Conservation (phyloP, 2,113 vertebrate genomes). For the Pipa parva region DNA sequence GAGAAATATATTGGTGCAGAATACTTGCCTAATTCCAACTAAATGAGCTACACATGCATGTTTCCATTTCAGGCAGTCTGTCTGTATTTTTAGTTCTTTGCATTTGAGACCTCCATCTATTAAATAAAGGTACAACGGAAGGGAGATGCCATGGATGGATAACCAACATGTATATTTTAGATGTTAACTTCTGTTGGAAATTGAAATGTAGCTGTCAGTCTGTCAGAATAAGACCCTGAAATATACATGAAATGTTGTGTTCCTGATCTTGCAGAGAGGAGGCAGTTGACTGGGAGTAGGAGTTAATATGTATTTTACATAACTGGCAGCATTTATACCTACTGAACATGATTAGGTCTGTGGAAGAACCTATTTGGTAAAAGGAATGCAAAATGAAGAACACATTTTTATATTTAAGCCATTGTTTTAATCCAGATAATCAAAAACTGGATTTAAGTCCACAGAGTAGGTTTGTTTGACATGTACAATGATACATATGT, state of each 20-base stretch:
- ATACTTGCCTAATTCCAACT: too few relatives aligned
- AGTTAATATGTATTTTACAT: constrained; percentile 25
- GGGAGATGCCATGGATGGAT: constrained; percentile 6
- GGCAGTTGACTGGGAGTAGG: constrained; percentile 29
- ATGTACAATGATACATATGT: too few relatives aligned
- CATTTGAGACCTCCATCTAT: constrained; percentile 11
- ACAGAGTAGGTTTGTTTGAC: too few relatives aligned
- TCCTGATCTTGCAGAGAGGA: constrained; percentile 11
- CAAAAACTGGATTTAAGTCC: background rate
- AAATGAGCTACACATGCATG: too few relatives aligned
- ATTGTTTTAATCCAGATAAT: constrained; percentile 9
- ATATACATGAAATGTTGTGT: constrained; percentile 29
- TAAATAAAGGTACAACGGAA: constrained; percentile 2
- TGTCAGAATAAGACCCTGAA: constrained; percentile 4
- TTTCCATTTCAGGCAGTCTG: background rate
- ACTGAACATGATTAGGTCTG: constrained; percentile 22
- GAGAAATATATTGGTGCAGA: too few relatives aligned
- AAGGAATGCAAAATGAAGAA: constrained; percentile 27
- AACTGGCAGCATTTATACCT: constrained; percentile 33
- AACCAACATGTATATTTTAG: constrained; percentile 31
- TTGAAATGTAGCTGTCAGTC: constrained; percentile 32
- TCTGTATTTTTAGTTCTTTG: background rate
- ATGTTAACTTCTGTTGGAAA: constrained; percentile 15
- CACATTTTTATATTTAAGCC: constrained; percentile 18
- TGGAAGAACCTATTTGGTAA: constrained; percentile 33